Base-by-base conservation (phyloP, 2,888 invertebrate genomes). In the Pecten maximus region DNA sequence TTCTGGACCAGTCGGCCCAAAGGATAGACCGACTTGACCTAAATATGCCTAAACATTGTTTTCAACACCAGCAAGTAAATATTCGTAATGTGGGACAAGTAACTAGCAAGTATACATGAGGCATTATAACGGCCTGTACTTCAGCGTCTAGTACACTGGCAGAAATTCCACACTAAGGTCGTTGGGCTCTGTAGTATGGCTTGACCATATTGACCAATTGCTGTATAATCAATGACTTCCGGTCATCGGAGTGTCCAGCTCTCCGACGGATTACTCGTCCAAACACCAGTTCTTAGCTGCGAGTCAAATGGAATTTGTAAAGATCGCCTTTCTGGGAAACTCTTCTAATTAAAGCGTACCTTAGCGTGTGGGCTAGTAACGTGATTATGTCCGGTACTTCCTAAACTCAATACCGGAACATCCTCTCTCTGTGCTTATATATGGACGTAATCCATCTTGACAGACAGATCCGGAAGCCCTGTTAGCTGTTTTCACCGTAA, bases 141-240 rank as follows among this genome's bases (percentile, higher is more conserved):
- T 74, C 28, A 74, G 23, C 28, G 74, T 74, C 8, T 35, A 10
- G 10, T 74, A 28, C 35, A 74, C 35, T 74, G 28, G 28, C 35
- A 35, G 74, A 35, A 15, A 23, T 35, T 28, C 35, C 74, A 74
- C 74, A 15, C 23, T 28, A 74, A 74, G 74, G 74, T 74, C 74
- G 35, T 74, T 35, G 35, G 35, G 74, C 74, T 74, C 35, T 74
- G 60, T 44, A 12, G 60, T n/a, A 0, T 60, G 60, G n/a, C 60
- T n/a, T 60, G 74, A 74, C 74, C 74, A 74, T 74, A 74, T 74
- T 74, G 74, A 74, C 74, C 74, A 74, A 74, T 35, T 74, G 74
- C 74, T 74, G 74, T 74, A 74, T 74, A 74, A 74, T 74, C 74
- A 74, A 74, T 74, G 74, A 74, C 74, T 74, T 74, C 74, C 74